A percentile compares a stretch with the other conserved stretches of the same genome.
Evolutionary conservation across 2,113 vertebrate species (phyloP).

Genomic region (Pogonocichla stellata): DNA sequence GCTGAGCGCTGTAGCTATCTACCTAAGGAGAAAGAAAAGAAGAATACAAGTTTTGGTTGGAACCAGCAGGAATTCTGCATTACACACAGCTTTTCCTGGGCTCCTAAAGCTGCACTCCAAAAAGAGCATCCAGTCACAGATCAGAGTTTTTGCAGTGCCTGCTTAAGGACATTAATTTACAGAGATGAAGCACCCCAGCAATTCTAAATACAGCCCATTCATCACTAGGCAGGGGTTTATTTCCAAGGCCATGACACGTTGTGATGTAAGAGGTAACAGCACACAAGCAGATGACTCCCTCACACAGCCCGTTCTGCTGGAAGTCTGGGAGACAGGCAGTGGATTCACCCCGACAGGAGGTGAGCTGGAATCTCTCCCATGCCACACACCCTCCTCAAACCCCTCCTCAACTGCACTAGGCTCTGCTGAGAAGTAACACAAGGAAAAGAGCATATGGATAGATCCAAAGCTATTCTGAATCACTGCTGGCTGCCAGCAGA

Average conservation of each 20-base stretch:
- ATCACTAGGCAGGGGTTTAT: background rate
- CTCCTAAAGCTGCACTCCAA: background rate
- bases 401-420: background rate
- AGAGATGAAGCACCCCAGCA: background rate
- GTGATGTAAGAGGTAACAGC: background rate
- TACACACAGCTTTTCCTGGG: background rate
- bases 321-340: background rate
- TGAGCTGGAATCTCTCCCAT: background rate
- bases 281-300: background rate
- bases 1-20: background rate
- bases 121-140: background rate
- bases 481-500: background rate
- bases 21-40: background rate
- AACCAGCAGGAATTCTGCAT: background rate
- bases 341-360: background rate
- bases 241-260: background rate
- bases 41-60: background rate
- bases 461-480: background rate
- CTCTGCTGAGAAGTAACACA: background rate
- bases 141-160: background rate
- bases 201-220: background rate
- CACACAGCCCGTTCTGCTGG: fast-evolving
- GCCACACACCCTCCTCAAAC: background rate
- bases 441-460: background rate
- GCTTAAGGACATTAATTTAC: background rate